Evolutionary conservation across 2,888 invertebrate species (phyloP), one percentile per base, ranked within the genome.

Genomic region (Cosmorhoe ocellata): DNA sequence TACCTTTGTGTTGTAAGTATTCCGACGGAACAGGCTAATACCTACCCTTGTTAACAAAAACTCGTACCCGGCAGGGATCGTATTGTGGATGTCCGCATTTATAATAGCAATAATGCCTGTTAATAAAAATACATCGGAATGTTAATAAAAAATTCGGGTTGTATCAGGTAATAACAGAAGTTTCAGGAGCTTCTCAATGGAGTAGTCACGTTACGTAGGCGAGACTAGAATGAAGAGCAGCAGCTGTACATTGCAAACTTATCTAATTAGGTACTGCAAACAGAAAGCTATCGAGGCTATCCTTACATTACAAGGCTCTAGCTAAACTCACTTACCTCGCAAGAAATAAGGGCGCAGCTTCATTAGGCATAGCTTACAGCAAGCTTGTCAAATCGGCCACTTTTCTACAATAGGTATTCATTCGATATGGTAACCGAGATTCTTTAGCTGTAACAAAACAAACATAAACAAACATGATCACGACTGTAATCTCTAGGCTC

Each of bases 261-360:
- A 76, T 78, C 71, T 80, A 79, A 81, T 82, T 81, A n/a, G n/a
- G n/a, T n/a, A 82, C 74, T 64, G 24, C 24, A 75, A 75, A 73
- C 75, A 74, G 69, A 68, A 68, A 65, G 58, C 64, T 66, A 63
- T 62, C 55, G 63, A 61, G 59, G 12, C 9, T 14, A 28, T 63
- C 66, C 65, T 57, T 67, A 59, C n/a, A n/a, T n/a, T n/a, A n/a
- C 56, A 24, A 24, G 24, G 2, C 24, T 3, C 1, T 24, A 24
- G 5, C 7, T 7, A 24, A 1, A 24, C 3, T 7, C 24, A 24
- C 18, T 3, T 7, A 24, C 24, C 7, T 24, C 24, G 24, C 7
- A 6, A 24, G 24, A 24, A 6, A 5, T 24, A 24, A 24, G 7
- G 24, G 7, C 24, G 5, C 7, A 6, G 24, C 24, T 24, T 24